phyloP scores from a whole-genome alignment of 2,888 invertebrate species.

The Encarsia formosa region DNA sequence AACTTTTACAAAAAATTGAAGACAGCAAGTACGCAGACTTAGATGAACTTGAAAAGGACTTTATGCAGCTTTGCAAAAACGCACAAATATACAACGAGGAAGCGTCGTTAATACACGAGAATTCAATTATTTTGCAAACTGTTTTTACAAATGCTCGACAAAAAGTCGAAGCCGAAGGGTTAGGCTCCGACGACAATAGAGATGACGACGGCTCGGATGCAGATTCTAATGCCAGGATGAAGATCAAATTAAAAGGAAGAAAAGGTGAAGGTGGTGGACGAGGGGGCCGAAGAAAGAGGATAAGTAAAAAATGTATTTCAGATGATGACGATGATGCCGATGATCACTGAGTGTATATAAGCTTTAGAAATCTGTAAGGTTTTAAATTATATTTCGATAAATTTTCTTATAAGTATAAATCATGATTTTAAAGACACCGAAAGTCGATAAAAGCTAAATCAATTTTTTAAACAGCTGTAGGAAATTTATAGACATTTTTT shows the following conservation, averaged over 20 bases:
- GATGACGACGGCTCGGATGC: slow-evolving; percentile 60
- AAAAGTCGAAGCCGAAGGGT: slow-evolving; percentile 51
- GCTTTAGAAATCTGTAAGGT: slow-evolving; percentile 30
- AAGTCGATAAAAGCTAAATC: slow-evolving; percentile 30
- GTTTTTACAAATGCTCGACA: slow-evolving; percentile 69
- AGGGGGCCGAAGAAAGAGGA: slow-evolving; percentile 58
- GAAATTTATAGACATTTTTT: slow-evolving; percentile 30
- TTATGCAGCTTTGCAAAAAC: slow-evolving; percentile 92
- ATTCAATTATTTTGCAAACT: slow-evolving; percentile 89
- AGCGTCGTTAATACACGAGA: slow-evolving; percentile 90
- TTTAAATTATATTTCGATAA: slow-evolving; percentile 30
- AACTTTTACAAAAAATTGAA: slow-evolving; percentile 84
- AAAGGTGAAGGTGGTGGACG: slow-evolving; percentile 51
- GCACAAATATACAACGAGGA: slow-evolving; percentile 98
- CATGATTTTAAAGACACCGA: slow-evolving; percentile 28
- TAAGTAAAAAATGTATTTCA: slow-evolving; percentile 61
- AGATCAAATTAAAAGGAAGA: slow-evolving; percentile 64
- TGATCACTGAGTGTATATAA: slow-evolving; percentile 30
- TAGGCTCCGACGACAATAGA: slow-evolving; percentile 27
- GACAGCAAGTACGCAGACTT: slow-evolving; percentile 81
- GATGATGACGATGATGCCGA: slow-evolving; percentile 59
- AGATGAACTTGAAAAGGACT: slow-evolving; percentile 83
- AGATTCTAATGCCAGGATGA: slow-evolving; percentile 69
- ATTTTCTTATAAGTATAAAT: slow-evolving; percentile 29
- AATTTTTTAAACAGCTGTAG: slow-evolving; percentile 29